Evolutionary conservation across 2,888 invertebrate genomes (phyloP).

Genomic region (Drosophila birchii): DNA sequence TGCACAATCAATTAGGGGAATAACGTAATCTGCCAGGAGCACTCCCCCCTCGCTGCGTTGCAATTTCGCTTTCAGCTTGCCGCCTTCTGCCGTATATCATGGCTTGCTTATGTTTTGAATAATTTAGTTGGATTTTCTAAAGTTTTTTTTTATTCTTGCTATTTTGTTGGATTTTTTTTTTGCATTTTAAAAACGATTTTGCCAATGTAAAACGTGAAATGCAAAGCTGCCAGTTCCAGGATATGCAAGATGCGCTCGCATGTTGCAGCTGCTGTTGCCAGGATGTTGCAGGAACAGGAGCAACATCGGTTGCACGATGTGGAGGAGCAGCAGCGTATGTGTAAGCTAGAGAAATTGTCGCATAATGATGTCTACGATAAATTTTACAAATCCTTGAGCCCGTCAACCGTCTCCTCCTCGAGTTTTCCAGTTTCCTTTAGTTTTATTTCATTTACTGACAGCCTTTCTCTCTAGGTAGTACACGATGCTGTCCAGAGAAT

Average conservation of each 20-base stretch:
- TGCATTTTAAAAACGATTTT: constrained; percentile 68
- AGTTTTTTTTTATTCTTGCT: constrained; percentile 1
- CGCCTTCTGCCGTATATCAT: constrained; percentile 54
- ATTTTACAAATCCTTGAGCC: constrained; percentile 71
- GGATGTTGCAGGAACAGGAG: constrained; percentile 17
- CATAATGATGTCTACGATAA: constrained; percentile 78
- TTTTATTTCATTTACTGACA: constrained; percentile 62
- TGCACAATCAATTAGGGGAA: constrained; percentile 38
- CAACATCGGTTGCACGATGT: constrained; percentile 9
- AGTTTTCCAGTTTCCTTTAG: constrained; percentile 39
- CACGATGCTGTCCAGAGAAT: constrained; percentile 8
- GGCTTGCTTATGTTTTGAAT: constrained; percentile 72
- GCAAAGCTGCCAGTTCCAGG: constrained; percentile 55
- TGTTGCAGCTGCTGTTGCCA: constrained; percentile 59
- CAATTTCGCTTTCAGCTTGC: constrained; percentile 12
- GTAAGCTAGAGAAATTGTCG: constrained; percentile 66
- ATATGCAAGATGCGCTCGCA: constrained; percentile 36
- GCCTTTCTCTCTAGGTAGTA: constrained; percentile 33
- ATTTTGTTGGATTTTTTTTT: constrained; percentile 35
- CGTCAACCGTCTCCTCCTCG: constrained; percentile 21
- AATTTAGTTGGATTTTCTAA: constrained; percentile 56
- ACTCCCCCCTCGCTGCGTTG: neutral
- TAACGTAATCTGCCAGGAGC: constrained; percentile 33
- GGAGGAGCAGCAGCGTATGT: constrained; percentile 16
- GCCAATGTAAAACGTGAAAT: constrained; percentile 72